Conservation (phyloP, 2,888 invertebrate genomes). For the Pammene aurita region DNA sequence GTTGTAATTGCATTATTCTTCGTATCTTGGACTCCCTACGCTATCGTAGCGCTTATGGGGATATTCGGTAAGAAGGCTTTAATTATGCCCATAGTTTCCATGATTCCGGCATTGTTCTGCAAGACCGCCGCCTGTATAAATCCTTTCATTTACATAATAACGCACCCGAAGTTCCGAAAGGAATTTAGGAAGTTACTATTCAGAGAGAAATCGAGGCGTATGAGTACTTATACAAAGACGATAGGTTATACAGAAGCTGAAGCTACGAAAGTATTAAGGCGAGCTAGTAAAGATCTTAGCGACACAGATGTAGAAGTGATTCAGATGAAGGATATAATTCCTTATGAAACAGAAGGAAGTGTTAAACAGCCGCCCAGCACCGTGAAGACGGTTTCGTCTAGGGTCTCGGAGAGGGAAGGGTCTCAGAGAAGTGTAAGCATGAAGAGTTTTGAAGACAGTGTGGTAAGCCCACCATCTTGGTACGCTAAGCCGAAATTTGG, state of each 20-base stretch:
- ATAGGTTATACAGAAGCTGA: constrained; percentile 63
- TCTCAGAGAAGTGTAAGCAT: constrained; percentile 64
- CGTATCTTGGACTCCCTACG: constrained; percentile 92
- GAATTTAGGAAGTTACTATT: constrained; percentile 81
- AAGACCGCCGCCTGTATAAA: constrained; percentile 92
- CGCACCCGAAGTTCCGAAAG: constrained; percentile 89
- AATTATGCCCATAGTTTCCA: constrained; percentile 87
- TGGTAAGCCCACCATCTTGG: constrained; percentile 79
- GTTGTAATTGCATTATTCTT: constrained; percentile 89
- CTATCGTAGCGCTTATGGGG: constrained; percentile 88
- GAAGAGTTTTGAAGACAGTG: constrained; percentile 68
- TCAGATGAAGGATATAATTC: constrained; percentile 77
- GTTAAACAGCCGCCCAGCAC: constrained; percentile 47
- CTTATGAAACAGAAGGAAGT: constrained; percentile 58
- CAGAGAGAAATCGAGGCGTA: constrained; percentile 69
- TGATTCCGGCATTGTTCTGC: constrained; percentile 91
- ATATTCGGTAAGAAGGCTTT: constrained; percentile 85
- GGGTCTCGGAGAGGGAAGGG: constrained; percentile 62
- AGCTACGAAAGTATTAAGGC: constrained; percentile 59
- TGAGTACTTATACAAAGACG: constrained; percentile 69
- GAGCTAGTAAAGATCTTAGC: constrained; percentile 72
- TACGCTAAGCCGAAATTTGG: constrained; percentile 79
- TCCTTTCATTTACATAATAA: constrained; percentile 91
- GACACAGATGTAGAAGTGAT: constrained; percentile 81
- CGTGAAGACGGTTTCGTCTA: constrained; percentile 67